Evolutionary conservation across 1,140 invertebrate species (phyloP).

Genomic region (Trachelipus rathkii): DNA sequence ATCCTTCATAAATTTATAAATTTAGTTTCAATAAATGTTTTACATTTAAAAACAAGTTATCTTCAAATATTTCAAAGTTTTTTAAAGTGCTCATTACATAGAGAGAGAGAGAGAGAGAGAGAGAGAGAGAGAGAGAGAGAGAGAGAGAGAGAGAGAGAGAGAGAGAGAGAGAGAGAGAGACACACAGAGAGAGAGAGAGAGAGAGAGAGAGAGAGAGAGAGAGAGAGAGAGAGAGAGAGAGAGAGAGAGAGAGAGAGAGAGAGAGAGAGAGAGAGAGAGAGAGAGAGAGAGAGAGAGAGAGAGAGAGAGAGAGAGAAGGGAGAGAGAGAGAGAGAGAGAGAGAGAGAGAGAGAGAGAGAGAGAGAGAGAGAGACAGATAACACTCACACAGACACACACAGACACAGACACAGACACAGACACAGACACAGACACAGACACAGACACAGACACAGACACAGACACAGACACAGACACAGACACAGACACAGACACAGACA

Average conservation of each 20-base stretch:
- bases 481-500: too few relatives aligned
- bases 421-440: too few relatives aligned
- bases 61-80: too few relatives aligned
- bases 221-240: neutral
- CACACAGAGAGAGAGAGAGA: conserved; percentile 32
- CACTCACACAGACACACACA: neutral
- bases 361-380: conserved; percentile 5
- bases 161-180: conserved; percentile 19
- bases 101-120: conserved; percentile 12
- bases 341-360: neutral
- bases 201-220: conserved; percentile 26
- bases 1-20: too few relatives aligned
- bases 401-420: neutral
- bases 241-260: conserved; percentile 30
- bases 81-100: neutral
- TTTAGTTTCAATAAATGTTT: too few relatives aligned
- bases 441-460: too few relatives aligned
- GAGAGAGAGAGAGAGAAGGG: conserved; percentile 11
- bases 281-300: conserved; percentile 36
- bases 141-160: conserved; percentile 17
- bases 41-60: too few relatives aligned
- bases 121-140: conserved; percentile 18
- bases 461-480: too few relatives aligned
- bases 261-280: conserved; percentile 37
- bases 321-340: neutral